Conservation (phyloP, 2,113 vertebrate genomes). For the Ageneiosus marmoratus region DNA sequence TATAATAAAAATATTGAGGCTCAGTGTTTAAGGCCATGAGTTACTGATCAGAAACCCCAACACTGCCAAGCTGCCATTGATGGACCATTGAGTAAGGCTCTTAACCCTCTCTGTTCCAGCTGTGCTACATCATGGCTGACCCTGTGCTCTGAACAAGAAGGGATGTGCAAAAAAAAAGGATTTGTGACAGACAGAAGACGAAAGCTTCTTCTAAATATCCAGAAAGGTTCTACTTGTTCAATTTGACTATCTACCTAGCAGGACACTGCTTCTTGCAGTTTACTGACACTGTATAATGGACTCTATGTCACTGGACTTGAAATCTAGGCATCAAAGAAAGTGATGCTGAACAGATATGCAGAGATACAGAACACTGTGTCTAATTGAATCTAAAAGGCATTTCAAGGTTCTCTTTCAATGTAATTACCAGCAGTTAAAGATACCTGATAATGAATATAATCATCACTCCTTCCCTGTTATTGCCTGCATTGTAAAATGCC, state of each 20-base stretch:
- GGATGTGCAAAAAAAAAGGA: not conserved
- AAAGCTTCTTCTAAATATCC: not conserved
- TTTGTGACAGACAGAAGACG: not conserved
- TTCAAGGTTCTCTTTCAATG: not conserved
- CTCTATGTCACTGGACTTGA: not conserved
- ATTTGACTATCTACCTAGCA: not conserved
- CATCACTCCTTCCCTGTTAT: slow-evolving; percentile 10
- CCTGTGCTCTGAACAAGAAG: not conserved
- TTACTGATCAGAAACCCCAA: not conserved
- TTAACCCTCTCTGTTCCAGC: not conserved
- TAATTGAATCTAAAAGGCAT: not conserved
- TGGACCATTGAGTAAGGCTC: not conserved
- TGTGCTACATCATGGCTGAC: not conserved
- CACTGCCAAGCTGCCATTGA: not conserved
- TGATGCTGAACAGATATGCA: not conserved
- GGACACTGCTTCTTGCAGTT: not conserved
- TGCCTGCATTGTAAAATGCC: not conserved
- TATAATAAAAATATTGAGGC: not conserved
- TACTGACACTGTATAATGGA: not conserved
- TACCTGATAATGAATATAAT: not conserved
- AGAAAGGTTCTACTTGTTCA: no score
- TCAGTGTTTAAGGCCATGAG: no score
- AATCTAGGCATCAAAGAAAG: not conserved
- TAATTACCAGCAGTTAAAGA: not conserved
- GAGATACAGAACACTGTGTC: not conserved